Base-by-base conservation (phyloP, 2,113 vertebrate species). In the Albula goreensis region DNA sequence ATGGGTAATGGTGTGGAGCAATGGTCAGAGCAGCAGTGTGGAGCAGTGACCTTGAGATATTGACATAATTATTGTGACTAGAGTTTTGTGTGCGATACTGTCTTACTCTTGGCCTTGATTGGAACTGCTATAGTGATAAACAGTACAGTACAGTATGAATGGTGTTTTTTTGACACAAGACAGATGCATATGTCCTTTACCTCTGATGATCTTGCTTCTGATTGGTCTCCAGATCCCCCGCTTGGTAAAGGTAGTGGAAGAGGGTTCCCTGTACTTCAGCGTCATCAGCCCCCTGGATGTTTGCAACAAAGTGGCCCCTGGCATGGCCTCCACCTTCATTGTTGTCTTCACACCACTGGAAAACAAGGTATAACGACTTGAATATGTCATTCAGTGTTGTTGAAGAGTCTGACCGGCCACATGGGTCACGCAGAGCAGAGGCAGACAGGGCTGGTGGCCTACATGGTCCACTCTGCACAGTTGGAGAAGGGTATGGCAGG, bases 321-420 rank as follows among this genome's bases (percentile, higher is more conserved):
- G 96, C 53, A 86, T 96, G 86, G 17, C 88, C 0, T 90, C 88
- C 1, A 89, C 89, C 0, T 97, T 97, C 89, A 94, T 84, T 10
- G 41, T 99, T 57, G 25, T 92, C 63, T 99, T 99, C 93, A 97
- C 88, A 0, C 97, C 96, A 0, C 88, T 92, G 0, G 94, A 98
- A 89, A 96, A 93, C 88, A 97, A 97, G 98, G 96, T 98, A 92
- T 90, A 13, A 19, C 74, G 78, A 5, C 17, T 31, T 4, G 41
- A 17, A 15, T 31, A 31, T 11, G 50, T 77, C 41, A 49, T 19
- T 41, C 57, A 66, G 17, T 15, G 17, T 15, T 12, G 57, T 11
- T 3, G 57, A 57, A 49, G 41, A 13, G 41, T 74, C 17, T 19
- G 17, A 66, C 9, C 19, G 50, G 41, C 78, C 19, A 3, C 13